Evolutionary conservation across 2,797 vertebrate species (phyloP), one percentile per base, ranked within the genome.

Genomic region (Trachops cirrhosus): DNA sequence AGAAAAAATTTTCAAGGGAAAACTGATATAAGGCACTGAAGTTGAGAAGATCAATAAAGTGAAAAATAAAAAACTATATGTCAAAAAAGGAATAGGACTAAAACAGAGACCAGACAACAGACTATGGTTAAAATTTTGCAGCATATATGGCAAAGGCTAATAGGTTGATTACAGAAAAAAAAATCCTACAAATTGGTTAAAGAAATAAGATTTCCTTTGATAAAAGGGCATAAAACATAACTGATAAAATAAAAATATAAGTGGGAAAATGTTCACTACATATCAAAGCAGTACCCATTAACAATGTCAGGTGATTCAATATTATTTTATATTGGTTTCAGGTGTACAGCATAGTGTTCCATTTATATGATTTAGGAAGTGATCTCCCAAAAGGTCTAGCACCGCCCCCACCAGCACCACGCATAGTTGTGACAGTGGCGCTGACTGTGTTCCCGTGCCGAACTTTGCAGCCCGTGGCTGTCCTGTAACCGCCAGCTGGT

Each of bases 1-100:
- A 41, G 77, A 89, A 92, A 95, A 34, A 39, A n/a, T 74, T 77
- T 39, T 48, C 50, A 90, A 77, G 68, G 50, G 87, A 96, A 96
- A 94, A 62, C 1, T 48, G 34, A 1, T 89, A 44, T 10, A 77
- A 77, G 73, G 70, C 6, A 74, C 2, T 84, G 21, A 96, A 94
- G 64, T 62, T 21, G 46, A 92, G 52, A 95, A 92, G n/a, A 79
- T 50, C 21, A 93, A 87, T 6, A 85, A 39, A 79, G 6, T 75
- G 21, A 68, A 86, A 34, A 86, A 68, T 39, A 86, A 92, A 89
- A 92, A 85, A 52, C 2, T 73, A 3, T 59, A 22, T 6, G 26
- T 50, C 21, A 46, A 84, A 50, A 92, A 62, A 57, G 26, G 29
- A 91, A 15, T 44, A 89, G 73, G 86, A 85, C 15, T 83, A 64